A percentile compares a stretch with the other conserved stretches of the same genome.
Evolutionary conservation across 2,113 vertebrate genomes (phyloP).

Genomic region (Beaufortia kweichowensis): DNA sequence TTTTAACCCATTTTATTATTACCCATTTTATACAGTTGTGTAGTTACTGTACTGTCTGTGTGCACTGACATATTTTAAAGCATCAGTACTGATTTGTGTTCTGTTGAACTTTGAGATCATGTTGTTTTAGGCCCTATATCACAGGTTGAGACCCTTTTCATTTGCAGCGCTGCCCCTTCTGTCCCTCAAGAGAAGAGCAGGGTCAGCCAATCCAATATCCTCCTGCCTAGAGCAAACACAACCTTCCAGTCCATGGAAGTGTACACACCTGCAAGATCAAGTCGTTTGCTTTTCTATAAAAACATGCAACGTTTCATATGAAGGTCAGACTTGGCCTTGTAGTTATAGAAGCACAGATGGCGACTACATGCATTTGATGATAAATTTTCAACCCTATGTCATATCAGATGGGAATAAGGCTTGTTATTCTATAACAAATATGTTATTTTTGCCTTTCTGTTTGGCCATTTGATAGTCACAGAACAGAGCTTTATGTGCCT

Average conservation of each 20-base stretch:
- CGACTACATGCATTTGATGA: background rate
- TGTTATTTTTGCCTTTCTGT: constrained; percentile 11
- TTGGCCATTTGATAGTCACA: constrained; percentile 10
- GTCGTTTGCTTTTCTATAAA: constrained; percentile 11
- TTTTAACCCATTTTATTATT: too few species aligned
- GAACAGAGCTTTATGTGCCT: constrained; percentile 11
- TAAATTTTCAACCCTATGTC: constrained; percentile 1
- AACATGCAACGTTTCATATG: constrained; percentile 18
- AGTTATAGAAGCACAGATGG: constrained; percentile 12
- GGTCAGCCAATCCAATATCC: constrained; percentile 38
- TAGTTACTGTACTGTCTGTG: background rate
- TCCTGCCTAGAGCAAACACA: constrained; percentile 36
- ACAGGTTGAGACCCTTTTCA: constrained; percentile 36
- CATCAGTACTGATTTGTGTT: constrained; percentile 24
- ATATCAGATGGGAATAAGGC: too few species aligned
- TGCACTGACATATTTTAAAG: background rate
- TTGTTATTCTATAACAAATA: too few species aligned
- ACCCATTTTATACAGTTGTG: background rate
- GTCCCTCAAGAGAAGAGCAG: constrained; percentile 14
- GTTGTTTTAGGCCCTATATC: constrained; percentile 19
- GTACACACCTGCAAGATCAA: constrained; percentile 20
- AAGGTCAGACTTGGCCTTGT: constrained; percentile 27
- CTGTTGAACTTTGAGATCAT: background rate
- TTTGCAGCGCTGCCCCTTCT: background rate
- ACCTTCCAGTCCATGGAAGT: constrained; percentile 7